Evolutionary conservation across 2,113 vertebrate genomes (phyloP), one percentile per base, ranked within the genome.

Genomic region (Physeter macrocephalus): DNA sequence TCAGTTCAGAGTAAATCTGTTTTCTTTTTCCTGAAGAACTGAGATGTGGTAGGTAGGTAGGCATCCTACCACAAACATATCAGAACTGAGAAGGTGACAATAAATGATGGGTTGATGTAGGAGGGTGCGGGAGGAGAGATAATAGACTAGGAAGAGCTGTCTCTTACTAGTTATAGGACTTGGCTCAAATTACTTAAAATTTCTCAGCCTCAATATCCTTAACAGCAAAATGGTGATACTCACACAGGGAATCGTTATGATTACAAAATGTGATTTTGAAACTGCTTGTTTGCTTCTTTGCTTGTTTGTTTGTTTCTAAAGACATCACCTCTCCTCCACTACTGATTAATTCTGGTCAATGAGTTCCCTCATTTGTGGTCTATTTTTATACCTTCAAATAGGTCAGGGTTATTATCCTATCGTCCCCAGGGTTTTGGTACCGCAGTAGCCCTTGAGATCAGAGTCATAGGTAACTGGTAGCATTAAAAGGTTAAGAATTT

Each of bases 401-500:
- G 91, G 88, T 93, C 83, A 95, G 62, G 31, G 41, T 75, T 93
- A 89, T 89, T 87, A 46, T 18, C 74, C 83, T 75, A 86, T 66
- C 46, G 64, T 93, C 83, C 64, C 83, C 95, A 71, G 59, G 95
- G 97, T 71, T 92, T 94, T 41, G 69, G 83, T 81, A 87, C 54
- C 78, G 93, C 83, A 90, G 69, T 96, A 92, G 97, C 93, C 95
- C 92, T 97, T 93, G 94, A 98, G 87, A 97, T 97, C 92, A 82
- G 62, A 97, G 94, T 89, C 98, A 94, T 93, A 96, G 98, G 97
- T 98, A 98, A 97, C 86, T 71, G 80, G 94, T 95, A 95, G 84
- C 98, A 98, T 98, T 98, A 98, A 98, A 98, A 98, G 97, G 97
- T 97, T 97, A 97, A 98, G 89, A 96, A 97, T 98, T 97, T 97